Percentiles rank a stretch among this genome's conserved stretches.
Evolutionary conservation across 2,113 vertebrate genomes (phyloP).

Genomic region (Parus major): DNA sequence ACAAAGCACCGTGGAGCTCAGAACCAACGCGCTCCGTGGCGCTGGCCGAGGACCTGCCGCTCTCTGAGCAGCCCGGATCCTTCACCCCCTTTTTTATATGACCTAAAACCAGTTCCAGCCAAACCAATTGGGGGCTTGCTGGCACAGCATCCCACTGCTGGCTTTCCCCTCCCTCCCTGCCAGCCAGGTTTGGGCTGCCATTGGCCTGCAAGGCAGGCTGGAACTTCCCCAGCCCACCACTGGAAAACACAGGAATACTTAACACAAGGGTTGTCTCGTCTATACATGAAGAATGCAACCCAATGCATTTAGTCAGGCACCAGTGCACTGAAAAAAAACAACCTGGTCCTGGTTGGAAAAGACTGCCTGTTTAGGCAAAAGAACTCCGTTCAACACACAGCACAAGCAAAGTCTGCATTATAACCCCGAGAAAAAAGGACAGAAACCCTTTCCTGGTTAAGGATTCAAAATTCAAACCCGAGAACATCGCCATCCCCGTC

Average conservation of each 20-base stretch:
- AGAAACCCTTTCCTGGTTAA: not conserved
- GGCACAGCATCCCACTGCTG: constrained; percentile 56
- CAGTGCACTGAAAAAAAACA: constrained; percentile 73
- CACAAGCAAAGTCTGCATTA: not conserved
- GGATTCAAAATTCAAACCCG: not conserved
- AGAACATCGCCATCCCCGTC: not conserved
- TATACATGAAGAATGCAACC: constrained; percentile 77
- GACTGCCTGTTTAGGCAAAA: constrained; percentile 13
- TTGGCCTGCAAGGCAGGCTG: constrained; percentile 73
- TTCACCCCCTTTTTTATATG: constrained; percentile 65
- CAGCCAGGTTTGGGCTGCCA: constrained; percentile 51
- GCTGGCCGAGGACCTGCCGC: constrained; percentile 50
- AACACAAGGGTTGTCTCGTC: constrained; percentile 81
- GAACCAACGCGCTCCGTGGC: constrained; percentile 4
- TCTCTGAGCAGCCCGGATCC: constrained; percentile 62
- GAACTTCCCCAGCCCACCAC: constrained; percentile 71
- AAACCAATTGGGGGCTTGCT: constrained; percentile 49
- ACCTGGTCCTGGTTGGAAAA: constrained; percentile 62
- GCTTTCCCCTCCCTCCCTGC: constrained; percentile 51
- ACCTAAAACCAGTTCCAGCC: constrained; percentile 65
- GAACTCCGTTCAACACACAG: not conserved
- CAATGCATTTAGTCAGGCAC: constrained; percentile 83
- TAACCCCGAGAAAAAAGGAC: constrained; percentile 17
- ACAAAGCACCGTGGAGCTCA: not conserved
- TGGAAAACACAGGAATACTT: constrained; percentile 87